A percentile compares a stretch with the other conserved stretches of the same genome.
Evolutionary conservation across 2,888 invertebrate species (phyloP).

Genomic region (Dicranocentrus wangi): DNA sequence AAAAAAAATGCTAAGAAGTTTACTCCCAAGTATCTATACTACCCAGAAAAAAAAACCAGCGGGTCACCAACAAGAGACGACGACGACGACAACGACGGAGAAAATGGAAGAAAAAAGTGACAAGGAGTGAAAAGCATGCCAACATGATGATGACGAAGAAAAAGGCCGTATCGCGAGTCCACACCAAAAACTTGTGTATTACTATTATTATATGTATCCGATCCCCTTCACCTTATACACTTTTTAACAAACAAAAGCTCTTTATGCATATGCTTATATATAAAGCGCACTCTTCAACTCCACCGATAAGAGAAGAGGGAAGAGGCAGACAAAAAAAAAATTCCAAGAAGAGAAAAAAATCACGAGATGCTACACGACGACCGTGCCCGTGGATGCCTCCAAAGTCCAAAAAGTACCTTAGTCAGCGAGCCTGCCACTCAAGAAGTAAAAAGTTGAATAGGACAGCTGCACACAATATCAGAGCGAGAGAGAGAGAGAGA

Average conservation of each 20-base stretch:
- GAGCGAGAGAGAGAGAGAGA: no score
- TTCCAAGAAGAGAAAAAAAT: conserved; percentile 4
- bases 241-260: background rate
- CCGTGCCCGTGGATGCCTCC: no score
- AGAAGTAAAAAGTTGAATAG: background rate
- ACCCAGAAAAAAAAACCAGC: no score
- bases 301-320: background rate
- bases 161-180: no score
- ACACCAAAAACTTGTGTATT: no score
- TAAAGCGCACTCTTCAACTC: background rate
- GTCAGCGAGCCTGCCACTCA: conserved; percentile 37
- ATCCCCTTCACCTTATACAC: background rate
- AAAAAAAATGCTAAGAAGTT: no score
- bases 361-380: background rate
- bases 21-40: no score
- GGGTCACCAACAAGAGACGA: no score
- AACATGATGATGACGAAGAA: conserved; percentile 21
- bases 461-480: background rate
- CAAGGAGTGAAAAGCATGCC: conserved; percentile 22
- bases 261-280: conserved; percentile 1
- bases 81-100: no score
- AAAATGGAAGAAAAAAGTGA: conserved; percentile 13
- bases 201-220: background rate
- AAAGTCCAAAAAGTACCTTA: conserved; percentile 17
- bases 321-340: background rate